These are phyloP conservation scores for Heterocephalus glaber DNA, from an alignment of 2,113 vertebrate genomes.

Conservation along the genomic window DNA sequence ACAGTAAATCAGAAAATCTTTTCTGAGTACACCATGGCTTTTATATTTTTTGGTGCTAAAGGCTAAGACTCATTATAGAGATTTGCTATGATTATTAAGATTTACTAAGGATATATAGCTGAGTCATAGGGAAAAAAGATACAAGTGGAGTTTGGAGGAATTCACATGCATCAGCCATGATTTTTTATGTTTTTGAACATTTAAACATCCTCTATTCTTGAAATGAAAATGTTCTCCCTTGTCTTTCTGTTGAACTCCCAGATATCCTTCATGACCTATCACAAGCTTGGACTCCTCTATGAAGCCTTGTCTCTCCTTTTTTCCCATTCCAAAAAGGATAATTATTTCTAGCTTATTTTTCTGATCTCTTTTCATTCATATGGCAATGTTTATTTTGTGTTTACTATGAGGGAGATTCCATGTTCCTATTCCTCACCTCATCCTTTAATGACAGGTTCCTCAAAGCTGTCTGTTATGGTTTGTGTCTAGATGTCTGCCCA, in stretches of 20 bases:
- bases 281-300: slow-evolving; percentile 6
- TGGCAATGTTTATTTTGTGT: neutral
- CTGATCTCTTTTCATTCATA: slow-evolving; percentile 28
- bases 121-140: slow-evolving; percentile 1
- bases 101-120: slow-evolving; percentile 37
- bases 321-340: neutral
- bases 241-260: slow-evolving; percentile 2
- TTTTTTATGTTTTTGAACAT: slow-evolving; percentile 30
- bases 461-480: neutral
- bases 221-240: slow-evolving; percentile 35
- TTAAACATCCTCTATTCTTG: neutral
- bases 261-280: neutral
- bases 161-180: neutral
- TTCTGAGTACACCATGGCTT: neutral
- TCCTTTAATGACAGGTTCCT: neutral
- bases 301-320: neutral
- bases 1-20: slow-evolving; percentile 43
- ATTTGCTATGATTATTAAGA: slow-evolving; percentile 48
- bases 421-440: neutral
- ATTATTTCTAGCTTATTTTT: slow-evolving; percentile 25
- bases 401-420: neutral
- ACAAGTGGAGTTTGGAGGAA: neutral
- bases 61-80: slow-evolving; percentile 11
- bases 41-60: slow-evolving; percentile 11
- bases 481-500: no score